phyloP scores from a whole-genome alignment of 2,888 invertebrate genomes.

The Aethes cnicana region DNA sequence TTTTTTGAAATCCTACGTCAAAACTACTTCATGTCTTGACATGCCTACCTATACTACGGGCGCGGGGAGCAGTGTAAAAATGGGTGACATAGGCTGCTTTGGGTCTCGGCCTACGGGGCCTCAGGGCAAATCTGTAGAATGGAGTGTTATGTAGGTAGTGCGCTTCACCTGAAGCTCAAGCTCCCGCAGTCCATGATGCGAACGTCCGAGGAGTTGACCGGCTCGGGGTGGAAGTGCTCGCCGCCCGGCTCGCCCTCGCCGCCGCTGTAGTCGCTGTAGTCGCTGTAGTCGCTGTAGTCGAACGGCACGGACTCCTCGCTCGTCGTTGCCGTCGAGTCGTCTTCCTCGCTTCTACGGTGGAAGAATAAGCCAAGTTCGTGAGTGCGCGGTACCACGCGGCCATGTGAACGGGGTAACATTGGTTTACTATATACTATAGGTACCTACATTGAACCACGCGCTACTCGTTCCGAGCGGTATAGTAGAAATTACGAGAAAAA shows the following conservation, averaged over 20 bases:
- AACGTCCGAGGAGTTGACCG: slow-evolving; percentile 52
- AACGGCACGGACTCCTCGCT: slow-evolving; percentile 19
- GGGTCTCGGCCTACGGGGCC: no score
- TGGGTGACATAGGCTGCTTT: no score
- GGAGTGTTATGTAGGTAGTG: neutral
- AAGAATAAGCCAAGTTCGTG: no score
- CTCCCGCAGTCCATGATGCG: slow-evolving; percentile 62
- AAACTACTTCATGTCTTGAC: no score
- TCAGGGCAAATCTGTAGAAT: no score
- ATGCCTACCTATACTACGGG: no score
- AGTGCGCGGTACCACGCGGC: no score
- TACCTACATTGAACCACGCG: neutral
- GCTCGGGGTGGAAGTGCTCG: slow-evolving; percentile 64
- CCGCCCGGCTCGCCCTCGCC: slow-evolving; percentile 54
- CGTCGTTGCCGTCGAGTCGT: slow-evolving; percentile 54
- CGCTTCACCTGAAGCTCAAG: slow-evolving; percentile 58
- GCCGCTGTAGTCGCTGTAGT: slow-evolving; percentile 49
- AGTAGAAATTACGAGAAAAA: no score
- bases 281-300: slow-evolving; percentile 30
- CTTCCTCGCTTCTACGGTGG: slow-evolving; percentile 43
- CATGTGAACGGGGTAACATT: no score
- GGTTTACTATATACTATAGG: neutral
- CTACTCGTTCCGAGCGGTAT: no score
- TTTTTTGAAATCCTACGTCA: no score
- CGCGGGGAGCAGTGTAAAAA: no score